phyloP scores from a whole-genome alignment of 2,113 vertebrate genomes.

The Podarcis cretensis region DNA sequence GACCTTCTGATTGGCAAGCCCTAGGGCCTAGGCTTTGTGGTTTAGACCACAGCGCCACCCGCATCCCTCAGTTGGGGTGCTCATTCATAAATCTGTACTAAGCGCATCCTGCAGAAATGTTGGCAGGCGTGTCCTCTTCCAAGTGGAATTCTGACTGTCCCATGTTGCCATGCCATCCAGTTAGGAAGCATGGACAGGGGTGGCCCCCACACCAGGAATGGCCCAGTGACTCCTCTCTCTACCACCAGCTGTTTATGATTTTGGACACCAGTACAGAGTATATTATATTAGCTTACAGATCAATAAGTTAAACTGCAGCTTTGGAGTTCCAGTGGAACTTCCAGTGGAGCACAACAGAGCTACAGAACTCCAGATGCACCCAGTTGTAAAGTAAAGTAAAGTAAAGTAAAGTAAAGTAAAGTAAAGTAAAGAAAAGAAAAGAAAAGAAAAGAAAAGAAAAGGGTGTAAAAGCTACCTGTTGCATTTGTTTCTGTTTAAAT shows the following conservation, averaged over 20 bases:
- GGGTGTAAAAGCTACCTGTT: not conserved
- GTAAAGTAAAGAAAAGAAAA: too few species aligned
- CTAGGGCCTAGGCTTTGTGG: too few species aligned
- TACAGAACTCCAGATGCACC: not conserved
- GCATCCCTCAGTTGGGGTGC: too few species aligned
- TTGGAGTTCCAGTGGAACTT: not conserved
- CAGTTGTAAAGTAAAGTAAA: too few species aligned
- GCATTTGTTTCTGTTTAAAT: not conserved
- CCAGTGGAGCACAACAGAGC: not conserved
- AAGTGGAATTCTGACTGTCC: not conserved
- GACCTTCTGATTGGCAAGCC: too few species aligned
- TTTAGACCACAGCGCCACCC: too few species aligned
- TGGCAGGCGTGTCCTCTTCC: not conserved
- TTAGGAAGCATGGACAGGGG: too few species aligned
- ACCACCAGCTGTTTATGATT: not conserved
- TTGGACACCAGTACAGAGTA: not conserved
- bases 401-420: too few species aligned
- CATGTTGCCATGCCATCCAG: not conserved
- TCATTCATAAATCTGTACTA: not conserved
- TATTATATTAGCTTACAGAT: not conserved
- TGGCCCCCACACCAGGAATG: too few species aligned
- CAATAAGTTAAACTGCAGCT: not conserved
- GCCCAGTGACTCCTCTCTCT: too few species aligned
- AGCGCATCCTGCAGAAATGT: not conserved
- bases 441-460: too few species aligned